Evolutionary conservation across 1,140 invertebrate genomes (phyloP).

Genomic region (Cydia pomonella): DNA sequence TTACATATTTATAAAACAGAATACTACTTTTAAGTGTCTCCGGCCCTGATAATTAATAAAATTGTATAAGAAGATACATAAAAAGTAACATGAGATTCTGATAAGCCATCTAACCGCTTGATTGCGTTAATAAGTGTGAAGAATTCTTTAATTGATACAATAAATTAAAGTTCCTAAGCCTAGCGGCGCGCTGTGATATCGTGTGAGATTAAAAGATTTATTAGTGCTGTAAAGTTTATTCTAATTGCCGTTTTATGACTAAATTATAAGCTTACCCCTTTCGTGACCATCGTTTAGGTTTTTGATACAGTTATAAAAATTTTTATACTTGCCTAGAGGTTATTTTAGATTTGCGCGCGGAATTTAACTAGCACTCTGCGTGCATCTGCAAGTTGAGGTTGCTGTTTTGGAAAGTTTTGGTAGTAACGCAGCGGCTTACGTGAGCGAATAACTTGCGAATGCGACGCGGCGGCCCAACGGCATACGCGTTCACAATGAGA

Average conservation of each 20-base stretch:
- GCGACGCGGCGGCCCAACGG: too few relatives aligned
- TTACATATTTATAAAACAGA: not conserved
- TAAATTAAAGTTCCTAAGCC: conserved; percentile 55
- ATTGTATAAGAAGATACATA: conserved; percentile 33
- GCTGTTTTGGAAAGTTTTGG: too few relatives aligned
- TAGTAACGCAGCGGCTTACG: too few relatives aligned
- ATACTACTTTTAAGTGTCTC: conserved; percentile 7
- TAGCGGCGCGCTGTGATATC: conserved; percentile 59
- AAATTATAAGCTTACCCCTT: conserved; percentile 41
- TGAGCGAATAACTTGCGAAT: too few relatives aligned
- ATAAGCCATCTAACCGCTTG: not conserved
- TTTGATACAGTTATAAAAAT: conserved; percentile 50
- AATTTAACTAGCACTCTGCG: not conserved
- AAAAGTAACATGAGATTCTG: not conserved
- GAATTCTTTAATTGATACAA: conserved; percentile 68
- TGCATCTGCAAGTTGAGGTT: too few relatives aligned
- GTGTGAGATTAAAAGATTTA: conserved; percentile 63
- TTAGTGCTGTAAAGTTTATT: conserved; percentile 50
- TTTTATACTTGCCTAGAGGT: not conserved
- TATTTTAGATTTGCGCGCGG: not conserved
- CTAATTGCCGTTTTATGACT: conserved; percentile 61
- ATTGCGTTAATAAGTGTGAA: conserved; percentile 53
- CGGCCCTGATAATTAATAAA: not conserved
- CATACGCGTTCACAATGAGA: too few relatives aligned
- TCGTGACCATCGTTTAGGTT: conserved; percentile 46